A percentile compares a stretch with the other conserved stretches of the same genome.
Conservation (phyloP, 1,140 invertebrate species). For the Scaptomyza hsui region DNA sequence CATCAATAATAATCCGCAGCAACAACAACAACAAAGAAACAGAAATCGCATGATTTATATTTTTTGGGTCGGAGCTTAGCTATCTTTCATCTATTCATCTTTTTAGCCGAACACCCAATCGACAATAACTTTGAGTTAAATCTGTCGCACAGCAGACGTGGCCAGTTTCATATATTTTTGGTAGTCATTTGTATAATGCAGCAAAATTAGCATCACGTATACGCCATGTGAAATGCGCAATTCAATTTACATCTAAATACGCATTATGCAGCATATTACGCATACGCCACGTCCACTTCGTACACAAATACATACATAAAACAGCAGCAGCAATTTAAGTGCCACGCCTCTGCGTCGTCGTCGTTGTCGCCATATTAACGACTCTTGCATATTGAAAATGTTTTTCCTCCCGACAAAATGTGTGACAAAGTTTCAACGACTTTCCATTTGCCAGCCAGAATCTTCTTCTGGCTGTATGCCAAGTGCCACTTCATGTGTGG, state of each 20-base stretch:
- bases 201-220: conserved; percentile 69
- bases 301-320: conserved; percentile 14
- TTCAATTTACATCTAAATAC: conserved; percentile 80
- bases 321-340: conserved; percentile 59
- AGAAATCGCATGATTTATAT: conserved; percentile 45
- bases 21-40: conserved; percentile 13
- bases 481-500: conserved; percentile 14
- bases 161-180: conserved; percentile 5
- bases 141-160: conserved; percentile 50
- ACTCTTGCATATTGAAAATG: conserved; percentile 80
- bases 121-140: conserved; percentile 47
- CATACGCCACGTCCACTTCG: conserved; percentile 55
- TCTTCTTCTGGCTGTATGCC: conserved; percentile 32
- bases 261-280: conserved; percentile 80
- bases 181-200: conserved; percentile 60
- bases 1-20: conserved; percentile 3
- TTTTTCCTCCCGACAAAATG: conserved; percentile 59
- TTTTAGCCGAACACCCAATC: conserved; percentile 22
- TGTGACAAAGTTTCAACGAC: conserved; percentile 79
- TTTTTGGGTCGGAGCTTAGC: conserved; percentile 20
- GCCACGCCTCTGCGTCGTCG: conserved; percentile 21
- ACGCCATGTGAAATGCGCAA: conserved; percentile 76
- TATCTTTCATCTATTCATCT: conserved; percentile 25
- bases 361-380: conserved; percentile 62
- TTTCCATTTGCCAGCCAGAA: conserved; percentile 15